Base-by-base conservation (phyloP, 2,888 invertebrate species). In the Gymnoscelis rufifasciata region DNA sequence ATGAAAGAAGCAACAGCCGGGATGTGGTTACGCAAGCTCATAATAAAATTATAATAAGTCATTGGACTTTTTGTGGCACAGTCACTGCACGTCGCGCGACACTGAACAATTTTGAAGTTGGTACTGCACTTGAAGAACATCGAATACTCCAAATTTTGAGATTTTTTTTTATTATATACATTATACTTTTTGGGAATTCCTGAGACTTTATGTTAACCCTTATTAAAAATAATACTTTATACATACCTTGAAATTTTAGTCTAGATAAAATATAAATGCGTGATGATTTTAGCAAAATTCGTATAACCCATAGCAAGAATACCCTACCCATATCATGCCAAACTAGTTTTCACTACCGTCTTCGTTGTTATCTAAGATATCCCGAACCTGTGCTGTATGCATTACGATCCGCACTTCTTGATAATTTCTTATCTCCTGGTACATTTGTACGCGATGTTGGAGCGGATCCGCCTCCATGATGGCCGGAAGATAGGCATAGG, bases 381-480 rank as follows among this genome's bases (percentile, higher is more conserved):
- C 19, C 19, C 19, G 19, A 19, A 19, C 3, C 5, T 19, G 19
- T 5, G n/a, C 19, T 19, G 19, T 5, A 26, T 8, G 2, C 26
- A 7, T 6, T 7, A 26, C 26, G 7, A 6, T 23, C 19, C 19
- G 19, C 33, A 60, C 38, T 60, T 68, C 60, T 55, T 60, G n/a
- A 7, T 3, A 2, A 19, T 11, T 52, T 62, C 54, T 81, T 74
- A 8, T 48, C 15, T 44, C 79, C 78, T 79, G 62, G 78, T 81
- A 73, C 53, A 43, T 45, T 60, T 59, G 72, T 70, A 71, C 67
- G 66, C 68, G 64, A 52, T 67, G 64, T 66, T 66, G 68, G 63
- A 66, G 70, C 67, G 75, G 78, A 68, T 74, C 74, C 75, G 73
- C 74, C 71, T 76, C 65, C 64, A 62, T 66, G 51, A 64, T 64